phyloP scores from a whole-genome alignment of 30 jellyfish, hydroid and myxozoan species.

The Mastigias papua region DNA sequence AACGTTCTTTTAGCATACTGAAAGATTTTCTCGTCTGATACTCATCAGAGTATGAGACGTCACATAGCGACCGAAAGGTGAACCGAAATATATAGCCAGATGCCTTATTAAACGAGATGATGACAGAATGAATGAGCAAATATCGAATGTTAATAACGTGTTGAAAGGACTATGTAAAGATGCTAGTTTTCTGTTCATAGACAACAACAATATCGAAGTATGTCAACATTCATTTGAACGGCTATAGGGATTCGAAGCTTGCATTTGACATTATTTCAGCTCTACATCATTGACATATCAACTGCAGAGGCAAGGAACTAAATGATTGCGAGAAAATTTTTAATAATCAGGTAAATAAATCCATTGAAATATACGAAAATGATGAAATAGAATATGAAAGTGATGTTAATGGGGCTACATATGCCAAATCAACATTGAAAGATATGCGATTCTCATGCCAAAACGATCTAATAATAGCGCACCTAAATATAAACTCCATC shows the following conservation, averaged over 20 bases:
- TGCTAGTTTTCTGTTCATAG: neutral
- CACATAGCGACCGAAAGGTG: too few species aligned
- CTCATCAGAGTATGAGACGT: too few species aligned
- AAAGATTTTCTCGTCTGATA: too few species aligned
- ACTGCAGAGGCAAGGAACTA: constrained; percentile 14
- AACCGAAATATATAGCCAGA: too few species aligned
- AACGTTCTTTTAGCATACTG: too few species aligned
- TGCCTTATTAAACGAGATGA: constrained; percentile 9
- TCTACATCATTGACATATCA: neutral
- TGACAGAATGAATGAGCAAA: constrained; percentile 1
- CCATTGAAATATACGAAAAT: neutral
- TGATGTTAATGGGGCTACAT: neutral
- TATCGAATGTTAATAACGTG: neutral
- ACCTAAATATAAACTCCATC: neutral
- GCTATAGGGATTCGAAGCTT: neutral
- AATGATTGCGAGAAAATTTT: neutral
- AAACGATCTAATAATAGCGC: neutral
- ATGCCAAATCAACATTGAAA: neutral
- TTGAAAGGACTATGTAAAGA: neutral
- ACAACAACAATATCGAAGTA: neutral
- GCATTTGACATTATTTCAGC: constrained; percentile 5
- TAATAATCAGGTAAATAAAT: neutral
- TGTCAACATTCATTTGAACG: neutral
- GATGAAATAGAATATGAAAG: too few species aligned
- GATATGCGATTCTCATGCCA: neutral